Evolutionary conservation across 2,113 vertebrate genomes (phyloP), one percentile per base, ranked within the genome.

Genomic region (Prinia subflava): DNA sequence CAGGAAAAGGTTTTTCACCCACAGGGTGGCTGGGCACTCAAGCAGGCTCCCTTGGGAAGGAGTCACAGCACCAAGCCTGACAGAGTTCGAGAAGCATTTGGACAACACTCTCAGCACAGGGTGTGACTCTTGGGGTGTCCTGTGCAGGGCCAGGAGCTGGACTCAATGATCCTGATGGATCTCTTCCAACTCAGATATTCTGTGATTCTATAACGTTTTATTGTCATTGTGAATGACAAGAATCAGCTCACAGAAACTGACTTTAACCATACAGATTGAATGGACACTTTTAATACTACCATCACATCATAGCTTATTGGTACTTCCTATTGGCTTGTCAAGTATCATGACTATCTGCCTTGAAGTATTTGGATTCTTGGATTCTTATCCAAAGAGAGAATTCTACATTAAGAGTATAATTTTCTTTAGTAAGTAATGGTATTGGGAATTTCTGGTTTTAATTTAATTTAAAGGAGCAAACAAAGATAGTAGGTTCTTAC

Each of bases 11-110:
- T 11, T 77, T 52, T 37, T 53, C 33, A 69, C 9, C 15, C 46
- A 37, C 3, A 39, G 63, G 33, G 6, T 46, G 12, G 9, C 1
- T 46, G 22, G 18, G 37, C 14, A 49, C 19, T 20, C 8, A 15
- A 76, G 23, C 9, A 33, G 27, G 22, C 8, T 69, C 4, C 46
- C 39, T 5, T 6, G 14, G 12, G 23, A 39, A 53, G 18, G 1
- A 6, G 18, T 53, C 23, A 46, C 39, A 2, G 15, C 39, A 53
- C 28, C 10, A 59, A 50, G 33, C 15, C 27, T 53, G 15, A 23
- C 5, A 33, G 46, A 33, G 3, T 24, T n/a, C 0, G 0, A 78
- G n/a, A 53, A 53, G 13, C 6, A 10, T 39, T 39, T 53, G 39
- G 23, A 46, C 39, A 69, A n/a, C 1, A 3, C 6, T 76, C 24